Percentiles rank a stretch among this genome's conserved stretches.
These are phyloP conservation scores for Epinephelus lanceolatus DNA, from an alignment of 2,113 vertebrate species.

Conservation along the genomic window DNA sequence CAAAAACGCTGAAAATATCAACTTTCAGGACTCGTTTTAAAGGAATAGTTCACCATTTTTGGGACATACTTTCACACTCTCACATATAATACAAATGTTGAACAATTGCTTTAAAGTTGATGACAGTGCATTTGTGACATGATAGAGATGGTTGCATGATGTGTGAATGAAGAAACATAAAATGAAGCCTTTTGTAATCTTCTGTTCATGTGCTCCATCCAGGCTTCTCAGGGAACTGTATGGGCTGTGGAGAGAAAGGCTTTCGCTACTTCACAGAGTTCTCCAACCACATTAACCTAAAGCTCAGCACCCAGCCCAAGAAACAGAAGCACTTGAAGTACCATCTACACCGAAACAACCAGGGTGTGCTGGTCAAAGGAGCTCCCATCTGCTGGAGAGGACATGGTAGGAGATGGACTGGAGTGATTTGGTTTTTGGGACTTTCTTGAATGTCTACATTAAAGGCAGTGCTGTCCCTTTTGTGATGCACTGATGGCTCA, in stretches of 20 bases:
- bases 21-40: neutral
- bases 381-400: conserved; percentile 95
- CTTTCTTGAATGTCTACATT: neutral
- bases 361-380: conserved; percentile 92
- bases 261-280: conserved; percentile 99
- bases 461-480: neutral
- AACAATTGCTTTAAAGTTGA: neutral
- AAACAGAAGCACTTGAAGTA: conserved; percentile 99
- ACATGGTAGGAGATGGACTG: conserved; percentile 84
- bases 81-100: neutral
- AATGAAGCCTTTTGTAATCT: neutral
- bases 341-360: conserved; percentile 91
- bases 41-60: neutral
- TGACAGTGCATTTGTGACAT: neutral
- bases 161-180: neutral
- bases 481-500: neutral
- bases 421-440: neutral
- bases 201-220: neutral
- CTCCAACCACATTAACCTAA: conserved; percentile 98
- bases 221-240: conserved; percentile 97
- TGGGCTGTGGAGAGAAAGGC: conserved; percentile 96
- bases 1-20: neutral
- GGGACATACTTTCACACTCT: neutral
- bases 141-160: no score
- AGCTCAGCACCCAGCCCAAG: conserved; percentile 96